A percentile compares a stretch with the other conserved stretches of the same genome.
phyloP scores from a whole-genome alignment of 2,888 invertebrate species.

The Perizoma affinitatum region DNA sequence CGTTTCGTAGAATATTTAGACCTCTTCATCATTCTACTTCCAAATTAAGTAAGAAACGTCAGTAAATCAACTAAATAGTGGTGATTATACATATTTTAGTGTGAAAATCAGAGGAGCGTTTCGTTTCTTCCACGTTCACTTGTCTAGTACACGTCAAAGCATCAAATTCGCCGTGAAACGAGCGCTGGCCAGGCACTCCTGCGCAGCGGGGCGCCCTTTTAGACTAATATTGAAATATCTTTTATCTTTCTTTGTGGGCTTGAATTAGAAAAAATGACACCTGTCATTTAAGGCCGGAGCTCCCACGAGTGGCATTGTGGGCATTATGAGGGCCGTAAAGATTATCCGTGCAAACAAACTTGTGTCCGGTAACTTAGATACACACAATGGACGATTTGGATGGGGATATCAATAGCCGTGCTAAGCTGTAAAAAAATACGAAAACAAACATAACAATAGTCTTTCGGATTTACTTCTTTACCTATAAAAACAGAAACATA shows the following conservation, averaged over 20 bases:
- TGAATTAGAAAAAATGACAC: slow-evolving; percentile 66
- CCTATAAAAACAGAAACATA: too few species aligned
- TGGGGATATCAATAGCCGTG: slow-evolving; percentile 23
- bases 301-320: slow-evolving; percentile 55
- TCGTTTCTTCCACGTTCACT: background rate
- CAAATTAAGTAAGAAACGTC: too few species aligned
- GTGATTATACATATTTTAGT: too few species aligned
- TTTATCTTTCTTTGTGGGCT: slow-evolving; percentile 55
- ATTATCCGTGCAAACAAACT: slow-evolving; percentile 59
- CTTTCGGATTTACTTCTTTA: too few species aligned
- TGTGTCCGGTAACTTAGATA: slow-evolving; percentile 35
- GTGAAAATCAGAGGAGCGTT: too few species aligned
- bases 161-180: slow-evolving; percentile 50
- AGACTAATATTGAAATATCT: slow-evolving; percentile 71
- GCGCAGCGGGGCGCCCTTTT: slow-evolving; percentile 63
- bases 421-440: slow-evolving; percentile 15
- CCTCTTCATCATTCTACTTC: too few species aligned
- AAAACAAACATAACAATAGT: slow-evolving; percentile 7
- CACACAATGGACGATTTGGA: slow-evolving; percentile 24
- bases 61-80: too few species aligned
- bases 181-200: slow-evolving; percentile 43
- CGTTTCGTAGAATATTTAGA: too few species aligned
- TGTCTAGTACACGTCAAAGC: slow-evolving; percentile 44
- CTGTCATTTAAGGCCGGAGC: slow-evolving; percentile 63
- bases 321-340: slow-evolving; percentile 39